These are phyloP conservation scores for Gadus macrocephalus DNA, from an alignment of 2,113 vertebrate species.

Conservation along the genomic window DNA sequence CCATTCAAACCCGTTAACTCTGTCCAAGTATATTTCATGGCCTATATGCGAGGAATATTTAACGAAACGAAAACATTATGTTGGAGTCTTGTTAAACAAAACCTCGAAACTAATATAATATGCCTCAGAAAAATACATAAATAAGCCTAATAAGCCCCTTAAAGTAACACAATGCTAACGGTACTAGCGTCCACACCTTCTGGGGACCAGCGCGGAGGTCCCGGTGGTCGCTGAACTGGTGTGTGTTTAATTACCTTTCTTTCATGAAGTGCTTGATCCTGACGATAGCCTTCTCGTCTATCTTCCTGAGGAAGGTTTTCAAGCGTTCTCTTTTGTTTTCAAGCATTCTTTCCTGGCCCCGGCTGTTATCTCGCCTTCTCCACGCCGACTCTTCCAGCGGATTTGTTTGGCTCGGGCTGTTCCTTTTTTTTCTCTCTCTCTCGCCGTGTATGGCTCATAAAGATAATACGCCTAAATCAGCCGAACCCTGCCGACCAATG, in stretches of 20 bases:
- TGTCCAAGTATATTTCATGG: not conserved
- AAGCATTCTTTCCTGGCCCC: conserved; percentile 71
- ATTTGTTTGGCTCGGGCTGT: conserved; percentile 35
- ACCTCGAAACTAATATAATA: not conserved
- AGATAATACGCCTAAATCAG: conserved; percentile 71
- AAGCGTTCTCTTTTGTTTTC: conserved; percentile 75
- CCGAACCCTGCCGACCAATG: conserved; percentile 70
- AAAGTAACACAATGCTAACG: not conserved
- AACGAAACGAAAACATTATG: not conserved
- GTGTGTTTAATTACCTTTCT: conserved; percentile 63
- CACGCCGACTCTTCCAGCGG: conserved; percentile 46
- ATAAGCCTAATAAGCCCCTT: not conserved
- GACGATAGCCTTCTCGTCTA: conserved; percentile 76
- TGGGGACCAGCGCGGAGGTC: conserved; percentile 14
- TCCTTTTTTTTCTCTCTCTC: conserved; percentile 11
- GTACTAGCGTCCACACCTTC: conserved; percentile 24
- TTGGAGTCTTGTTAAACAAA: not conserved
- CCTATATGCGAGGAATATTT: not conserved
- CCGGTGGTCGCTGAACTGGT: no score
- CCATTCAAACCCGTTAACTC: not conserved
- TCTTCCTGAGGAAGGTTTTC: conserved; percentile 76
- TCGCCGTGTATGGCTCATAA: conserved; percentile 58
- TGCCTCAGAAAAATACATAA: not conserved
- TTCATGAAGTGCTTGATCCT: conserved; percentile 77
- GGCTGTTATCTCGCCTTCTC: conserved; percentile 34